Evolutionary conservation across 2,888 invertebrate species (phyloP), one percentile per base, ranked within the genome.

Genomic region (Mythimna albipuncta): DNA sequence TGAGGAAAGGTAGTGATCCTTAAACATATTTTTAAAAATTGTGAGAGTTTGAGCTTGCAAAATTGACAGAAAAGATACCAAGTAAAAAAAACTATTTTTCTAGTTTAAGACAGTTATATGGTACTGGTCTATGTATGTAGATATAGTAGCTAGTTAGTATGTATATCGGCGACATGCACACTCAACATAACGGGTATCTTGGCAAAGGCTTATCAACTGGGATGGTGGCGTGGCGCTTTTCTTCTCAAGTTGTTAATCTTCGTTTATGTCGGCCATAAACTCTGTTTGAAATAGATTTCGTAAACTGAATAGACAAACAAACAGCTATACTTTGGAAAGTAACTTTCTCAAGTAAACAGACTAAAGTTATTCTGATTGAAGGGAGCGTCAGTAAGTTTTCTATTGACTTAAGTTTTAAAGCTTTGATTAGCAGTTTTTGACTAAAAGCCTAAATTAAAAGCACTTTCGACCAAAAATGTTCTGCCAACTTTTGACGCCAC

Each of bases 191-290:
- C 78, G 52, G 54, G 38, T 38, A 57, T 82, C 63, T 85, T 85
- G 85, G 83, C 85, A 83, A 64, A 63, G 66, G 72, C 72, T 85
- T 83, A 82, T 82, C 85, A 79, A 69, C 52, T 57, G 21, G 21
- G 57, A 75, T 85, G 75, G 75, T 83, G 72, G 72, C 66, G 59
- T 55, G 54, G 82, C 83, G 57, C 63, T 77, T 82, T 82, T 85
- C 74, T 85, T 78, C 72, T 77, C 52, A 82, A 85, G 79, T 85
- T 81, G 78, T 82, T 82, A 73, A 67, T 72, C 79, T 85, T 85
- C 69, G 72, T 75, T 85, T 74, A 85, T 82, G 77, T 82, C 78
- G 44, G 44, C 76, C 64, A 81, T 81, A 84, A 81, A 81, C 67
- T 75, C 75, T 38, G 68, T 78, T 81, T 80, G 64, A 75, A 84